Evolutionary conservation across 2,888 invertebrate genomes (phyloP).

Genomic region (Thymelicus sylvestris): DNA sequence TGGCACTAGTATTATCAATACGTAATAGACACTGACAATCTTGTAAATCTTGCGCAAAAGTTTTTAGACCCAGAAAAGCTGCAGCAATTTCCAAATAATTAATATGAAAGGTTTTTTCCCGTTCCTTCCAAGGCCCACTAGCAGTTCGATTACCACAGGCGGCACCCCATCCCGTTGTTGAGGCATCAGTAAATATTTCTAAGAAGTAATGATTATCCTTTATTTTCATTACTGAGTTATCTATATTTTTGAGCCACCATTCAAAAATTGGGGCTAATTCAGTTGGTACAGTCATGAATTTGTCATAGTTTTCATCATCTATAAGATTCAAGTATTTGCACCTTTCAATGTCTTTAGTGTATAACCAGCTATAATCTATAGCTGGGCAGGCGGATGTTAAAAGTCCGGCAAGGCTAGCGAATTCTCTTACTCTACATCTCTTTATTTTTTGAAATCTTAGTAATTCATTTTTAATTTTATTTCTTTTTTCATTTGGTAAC

Average conservation of each 20-base stretch:
- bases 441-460: neutral
- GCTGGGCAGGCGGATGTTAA: slow-evolving; percentile 36
- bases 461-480: neutral
- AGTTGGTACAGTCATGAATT: neutral
- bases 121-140: neutral
- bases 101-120: slow-evolving; percentile 26
- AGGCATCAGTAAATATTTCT: slow-evolving; percentile 36
- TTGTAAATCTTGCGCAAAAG: slow-evolving; percentile 30
- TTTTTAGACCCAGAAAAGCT: slow-evolving; percentile 21
- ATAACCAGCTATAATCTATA: slow-evolving; percentile 37
- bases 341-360: slow-evolving; percentile 39
- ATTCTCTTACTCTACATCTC: slow-evolving; percentile 18
- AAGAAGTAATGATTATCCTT: neutral
- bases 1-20: slow-evolving; percentile 42
- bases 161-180: slow-evolving; percentile 34
- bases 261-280: slow-evolving; percentile 15
- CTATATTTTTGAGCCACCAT: slow-evolving; percentile 30
- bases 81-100: slow-evolving; percentile 30
- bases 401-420: slow-evolving; percentile 33
- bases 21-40: slow-evolving; percentile 38
- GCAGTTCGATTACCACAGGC: slow-evolving; percentile 7
- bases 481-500: slow-evolving; percentile 13
- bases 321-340: slow-evolving; percentile 35
- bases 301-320: slow-evolving; percentile 14
- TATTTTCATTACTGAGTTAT: neutral